Evolutionary conservation across 2,888 invertebrate genomes (phyloP), one percentile per base, ranked within the genome.

Genomic region (Eucera pruinosa): DNA sequence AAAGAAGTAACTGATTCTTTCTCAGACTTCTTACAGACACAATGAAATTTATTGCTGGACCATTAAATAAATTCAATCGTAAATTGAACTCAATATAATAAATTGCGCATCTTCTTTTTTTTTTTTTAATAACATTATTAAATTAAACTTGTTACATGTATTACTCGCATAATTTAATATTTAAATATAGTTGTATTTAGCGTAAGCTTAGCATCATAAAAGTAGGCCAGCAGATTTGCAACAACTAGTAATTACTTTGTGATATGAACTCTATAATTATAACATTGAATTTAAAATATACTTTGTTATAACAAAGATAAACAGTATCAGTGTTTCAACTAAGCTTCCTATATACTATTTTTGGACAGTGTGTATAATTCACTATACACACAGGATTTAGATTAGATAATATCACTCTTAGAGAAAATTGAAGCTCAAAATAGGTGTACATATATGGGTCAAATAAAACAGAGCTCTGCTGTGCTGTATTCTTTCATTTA

Each of bases 351-450:
- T 55, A 47, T 36, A 71, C 68, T 81, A 83, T 78, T 83, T 83
- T 77, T 74, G 66, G 71, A 61, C 45, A 43, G 67, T 20, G 50
- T 60, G 23, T 30, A 62, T 41, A 69, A 71, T 83, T 54, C 55
- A 65, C 25, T 67, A 61, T 78, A 72, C 76, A 69, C 60, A 78
- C 75, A 75, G 62, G 65, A 66, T 76, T 73, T 70, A 85, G 81
- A 84, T 84, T 84, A 83, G 84, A 85, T 84, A 84, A 85, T 83
- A 71, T 71, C 57, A 52, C 77, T 78, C 74, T 85, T 62, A 78
- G 66, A 81, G 83, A 81, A 83, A 83, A 84, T 83, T 81, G 61
- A 70, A 68, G 69, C 66, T 67, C 43, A 75, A 77, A 71, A 73
- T 82, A 79, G 70, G 52, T 57, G 27, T 36, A 67, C 50, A n/a